Evolutionary conservation across 2,888 invertebrate genomes (phyloP).

Genomic region (Alloscopus bannaensis): DNA sequence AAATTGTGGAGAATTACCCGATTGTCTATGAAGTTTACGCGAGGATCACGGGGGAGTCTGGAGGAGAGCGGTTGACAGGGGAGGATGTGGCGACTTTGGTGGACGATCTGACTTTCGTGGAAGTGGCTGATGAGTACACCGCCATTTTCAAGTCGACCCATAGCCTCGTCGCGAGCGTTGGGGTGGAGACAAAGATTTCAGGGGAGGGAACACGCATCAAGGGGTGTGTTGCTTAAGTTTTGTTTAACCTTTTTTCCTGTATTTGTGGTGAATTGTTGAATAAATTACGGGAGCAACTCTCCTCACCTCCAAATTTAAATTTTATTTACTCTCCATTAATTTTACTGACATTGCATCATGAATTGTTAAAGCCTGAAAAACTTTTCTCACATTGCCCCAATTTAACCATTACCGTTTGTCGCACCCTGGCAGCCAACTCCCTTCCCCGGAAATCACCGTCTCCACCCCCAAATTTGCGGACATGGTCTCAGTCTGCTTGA

Average conservation of each 20-base stretch:
- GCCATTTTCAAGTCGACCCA: constrained; percentile 4
- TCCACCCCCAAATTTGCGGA: not conserved
- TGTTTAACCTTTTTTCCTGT: too few relatives aligned
- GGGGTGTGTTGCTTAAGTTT: too few relatives aligned
- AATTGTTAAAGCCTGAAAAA: too few relatives aligned
- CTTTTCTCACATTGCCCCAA: too few relatives aligned
- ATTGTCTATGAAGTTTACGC: not conserved
- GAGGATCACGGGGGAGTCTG: not conserved
- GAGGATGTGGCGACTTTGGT: not conserved
- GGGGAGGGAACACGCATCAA: not conserved
- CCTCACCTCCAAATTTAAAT: too few relatives aligned
- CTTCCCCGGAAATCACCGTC: not conserved
- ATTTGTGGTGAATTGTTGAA: too few relatives aligned
- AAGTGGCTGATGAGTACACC: constrained; percentile 7
- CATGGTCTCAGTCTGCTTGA: not conserved
- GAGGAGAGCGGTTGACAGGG: not conserved
- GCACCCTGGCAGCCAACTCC: too few relatives aligned
- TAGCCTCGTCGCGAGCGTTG: not conserved
- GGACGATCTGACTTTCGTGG: not conserved
- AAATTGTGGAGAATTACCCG: not conserved
- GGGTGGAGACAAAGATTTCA: constrained; percentile 9
- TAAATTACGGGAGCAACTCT: too few relatives aligned
- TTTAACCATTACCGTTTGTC: too few relatives aligned
- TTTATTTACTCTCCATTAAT: too few relatives aligned
- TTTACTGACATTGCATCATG: too few relatives aligned